These are phyloP conservation scores for Drosophila neonasuta DNA, from an alignment of 2,888 invertebrate genomes.

Conservation along the genomic window DNA sequence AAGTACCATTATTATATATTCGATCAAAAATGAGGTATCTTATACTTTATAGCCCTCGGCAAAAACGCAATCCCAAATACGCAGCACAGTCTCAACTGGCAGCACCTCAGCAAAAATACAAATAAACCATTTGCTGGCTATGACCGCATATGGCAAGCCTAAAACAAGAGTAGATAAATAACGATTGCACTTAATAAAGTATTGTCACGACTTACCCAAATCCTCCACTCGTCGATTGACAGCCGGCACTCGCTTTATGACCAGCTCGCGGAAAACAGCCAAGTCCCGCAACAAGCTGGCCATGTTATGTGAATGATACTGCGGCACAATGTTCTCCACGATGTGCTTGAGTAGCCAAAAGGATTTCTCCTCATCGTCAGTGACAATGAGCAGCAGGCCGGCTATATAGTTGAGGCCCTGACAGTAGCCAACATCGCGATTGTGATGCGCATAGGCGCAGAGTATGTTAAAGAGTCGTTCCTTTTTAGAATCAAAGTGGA, in stretches of 20 bases:
- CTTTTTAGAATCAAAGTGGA: slow-evolving; percentile 90
- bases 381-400: slow-evolving; percentile 91
- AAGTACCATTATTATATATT: not conserved
- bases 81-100: slow-evolving; percentile 95
- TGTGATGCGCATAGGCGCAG: slow-evolving; percentile 94
- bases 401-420: slow-evolving; percentile 98
- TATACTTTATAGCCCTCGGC: slow-evolving; percentile 92
- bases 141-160: slow-evolving; percentile 94
- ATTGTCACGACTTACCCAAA: slow-evolving; percentile 84
- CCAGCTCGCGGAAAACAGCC: slow-evolving; percentile 93
- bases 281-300: slow-evolving; percentile 93
- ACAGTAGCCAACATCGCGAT: slow-evolving; percentile 94
- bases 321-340: slow-evolving; percentile 92
- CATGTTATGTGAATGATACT: slow-evolving; percentile 95
- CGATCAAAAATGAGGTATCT: not conserved
- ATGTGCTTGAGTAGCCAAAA: slow-evolving; percentile 97
- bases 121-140: slow-evolving; percentile 97
- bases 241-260: slow-evolving; percentile 91
- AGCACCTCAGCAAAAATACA: slow-evolving; percentile 96
- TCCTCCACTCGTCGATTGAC: slow-evolving; percentile 91
- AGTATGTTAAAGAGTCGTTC: slow-evolving; percentile 92
- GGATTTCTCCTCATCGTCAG: slow-evolving; percentile 94
- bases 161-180: slow-evolving; percentile 1
- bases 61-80: slow-evolving; percentile 98
- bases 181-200: not conserved